Conservation (phyloP, 1,140 invertebrate genomes). For the Laupala kohalensis region DNA sequence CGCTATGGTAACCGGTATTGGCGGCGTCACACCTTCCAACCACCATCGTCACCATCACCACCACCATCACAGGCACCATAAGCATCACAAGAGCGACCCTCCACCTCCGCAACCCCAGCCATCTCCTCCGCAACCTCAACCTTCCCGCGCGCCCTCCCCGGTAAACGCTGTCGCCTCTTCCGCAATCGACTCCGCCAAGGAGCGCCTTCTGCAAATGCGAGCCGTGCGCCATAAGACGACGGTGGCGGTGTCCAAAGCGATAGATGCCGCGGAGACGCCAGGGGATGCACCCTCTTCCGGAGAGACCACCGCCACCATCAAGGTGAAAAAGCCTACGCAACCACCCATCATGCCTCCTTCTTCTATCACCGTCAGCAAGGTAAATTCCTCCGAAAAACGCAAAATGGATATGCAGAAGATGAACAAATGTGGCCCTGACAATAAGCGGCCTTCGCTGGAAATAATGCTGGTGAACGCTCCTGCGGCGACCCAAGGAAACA, state of each 20-base stretch:
- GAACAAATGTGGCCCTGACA: neutral
- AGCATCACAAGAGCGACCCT: constrained; percentile 1
- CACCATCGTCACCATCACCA: constrained; percentile 11
- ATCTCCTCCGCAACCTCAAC: constrained; percentile 16
- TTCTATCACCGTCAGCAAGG: constrained; percentile 13
- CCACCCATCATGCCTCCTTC: constrained; percentile 6
- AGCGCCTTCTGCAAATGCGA: constrained; percentile 27
- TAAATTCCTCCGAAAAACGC: constrained; percentile 7
- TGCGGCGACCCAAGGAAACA: neutral
- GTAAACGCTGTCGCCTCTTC: too few relatives aligned
- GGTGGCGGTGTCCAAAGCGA: neutral
- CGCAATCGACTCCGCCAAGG: constrained; percentile 17
- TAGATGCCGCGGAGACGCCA: neutral
- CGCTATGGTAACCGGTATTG: neutral
- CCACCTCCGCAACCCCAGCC: neutral
- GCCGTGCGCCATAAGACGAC: constrained; percentile 25
- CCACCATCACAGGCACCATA: constrained; percentile 1
- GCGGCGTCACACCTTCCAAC: neutral
- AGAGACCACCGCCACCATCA: neutral
- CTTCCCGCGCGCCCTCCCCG: constrained; percentile 23
- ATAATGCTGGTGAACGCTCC: constrained; percentile 23
- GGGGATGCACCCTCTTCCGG: neutral
- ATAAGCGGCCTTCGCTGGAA: constrained; percentile 20
- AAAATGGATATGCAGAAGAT: constrained; percentile 1
- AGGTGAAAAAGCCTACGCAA: constrained; percentile 6